These are phyloP conservation scores for Rhinogobio ventralis DNA, from an alignment of 2,797 vertebrate genomes.

Conservation along the genomic window DNA sequence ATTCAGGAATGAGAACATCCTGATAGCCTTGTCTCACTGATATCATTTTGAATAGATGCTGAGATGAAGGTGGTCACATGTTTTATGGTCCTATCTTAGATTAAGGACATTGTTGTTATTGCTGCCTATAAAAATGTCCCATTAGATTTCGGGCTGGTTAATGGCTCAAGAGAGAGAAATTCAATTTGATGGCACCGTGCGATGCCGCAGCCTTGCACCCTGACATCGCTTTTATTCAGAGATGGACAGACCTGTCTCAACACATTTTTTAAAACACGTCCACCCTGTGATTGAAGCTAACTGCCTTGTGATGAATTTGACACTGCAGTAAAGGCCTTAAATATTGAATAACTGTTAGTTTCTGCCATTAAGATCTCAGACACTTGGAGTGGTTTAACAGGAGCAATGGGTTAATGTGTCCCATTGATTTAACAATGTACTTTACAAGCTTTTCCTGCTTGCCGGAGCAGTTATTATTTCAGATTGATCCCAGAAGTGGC, in stretches of 20 bases:
- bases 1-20: slow-evolving; percentile 26
- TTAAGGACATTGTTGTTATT: slow-evolving; percentile 53
- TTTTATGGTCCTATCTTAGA: slow-evolving; percentile 51
- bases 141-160: slow-evolving; percentile 45
- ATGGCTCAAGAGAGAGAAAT: slow-evolving; percentile 44
- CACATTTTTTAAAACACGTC: not conserved
- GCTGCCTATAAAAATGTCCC: slow-evolving; percentile 52
- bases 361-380: slow-evolving; percentile 26
- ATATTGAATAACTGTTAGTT: slow-evolving; percentile 16
- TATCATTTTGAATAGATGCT: slow-evolving; percentile 35
- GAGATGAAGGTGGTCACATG: slow-evolving; percentile 30
- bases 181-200: slow-evolving; percentile 20
- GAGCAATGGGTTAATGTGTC: slow-evolving; percentile 30
- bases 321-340: slow-evolving; percentile 9
- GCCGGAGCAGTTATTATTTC: slow-evolving; percentile 19
- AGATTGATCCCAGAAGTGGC: slow-evolving; percentile 21
- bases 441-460: slow-evolving; percentile 35
- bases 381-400: slow-evolving; percentile 32
- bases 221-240: slow-evolving; percentile 23
- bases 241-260: not conserved
- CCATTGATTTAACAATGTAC: slow-evolving; percentile 47
- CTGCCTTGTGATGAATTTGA: not conserved
- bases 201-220: not conserved
- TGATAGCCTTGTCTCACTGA: not conserved
- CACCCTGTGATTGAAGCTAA: slow-evolving; percentile 4